These are phyloP conservation scores for Pheucticus melanocephalus DNA, from an alignment of 2,113 vertebrate species.

Conservation along the genomic window DNA sequence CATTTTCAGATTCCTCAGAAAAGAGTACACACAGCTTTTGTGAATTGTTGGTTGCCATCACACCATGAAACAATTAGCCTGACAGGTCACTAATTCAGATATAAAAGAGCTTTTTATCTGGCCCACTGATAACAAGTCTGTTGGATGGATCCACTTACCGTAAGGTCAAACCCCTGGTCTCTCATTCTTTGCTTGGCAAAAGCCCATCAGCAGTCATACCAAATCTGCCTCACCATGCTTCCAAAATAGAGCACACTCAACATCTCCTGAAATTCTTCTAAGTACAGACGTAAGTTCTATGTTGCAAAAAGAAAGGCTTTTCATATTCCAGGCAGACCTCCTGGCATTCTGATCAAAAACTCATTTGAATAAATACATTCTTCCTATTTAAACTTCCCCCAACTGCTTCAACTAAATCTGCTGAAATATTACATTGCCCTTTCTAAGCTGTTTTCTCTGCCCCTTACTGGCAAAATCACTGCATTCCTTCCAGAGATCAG, in stretches of 20 bases:
- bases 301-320: neutral
- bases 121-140: neutral
- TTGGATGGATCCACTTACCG: neutral
- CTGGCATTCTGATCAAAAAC: neutral
- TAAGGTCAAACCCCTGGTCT: neutral
- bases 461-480: neutral
- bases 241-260: neutral
- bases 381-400: neutral
- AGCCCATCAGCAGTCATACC: neutral
- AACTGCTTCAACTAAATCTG: neutral
- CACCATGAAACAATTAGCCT: neutral
- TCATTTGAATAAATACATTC: slow-evolving; percentile 37
- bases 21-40: neutral
- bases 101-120: neutral
- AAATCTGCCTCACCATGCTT: neutral
- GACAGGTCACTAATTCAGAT: slow-evolving; percentile 30
- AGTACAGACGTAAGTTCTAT: neutral
- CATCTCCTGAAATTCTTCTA: neutral
- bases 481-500: slow-evolving; percentile 35
- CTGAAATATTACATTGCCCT: neutral
- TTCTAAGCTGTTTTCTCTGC: slow-evolving; percentile 14
- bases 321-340: neutral
- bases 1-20: neutral
- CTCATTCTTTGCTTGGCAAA: neutral
- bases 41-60: neutral